phyloP scores from a whole-genome alignment of 1,140 invertebrate genomes.

The Battus philenor region DNA sequence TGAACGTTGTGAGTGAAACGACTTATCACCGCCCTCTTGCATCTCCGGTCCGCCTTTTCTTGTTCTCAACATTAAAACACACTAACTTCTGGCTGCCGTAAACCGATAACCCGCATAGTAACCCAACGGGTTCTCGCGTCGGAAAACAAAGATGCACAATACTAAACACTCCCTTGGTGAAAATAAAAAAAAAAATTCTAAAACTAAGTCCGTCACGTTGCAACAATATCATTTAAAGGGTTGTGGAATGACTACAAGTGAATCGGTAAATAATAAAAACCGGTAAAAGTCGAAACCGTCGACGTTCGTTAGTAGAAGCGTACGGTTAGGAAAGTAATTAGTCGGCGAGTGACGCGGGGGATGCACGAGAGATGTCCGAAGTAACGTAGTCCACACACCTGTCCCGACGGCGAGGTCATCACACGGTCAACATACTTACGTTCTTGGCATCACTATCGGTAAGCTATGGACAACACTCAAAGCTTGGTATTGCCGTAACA shows the following conservation, averaged over 20 bases:
- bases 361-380: slow-evolving; percentile 48
- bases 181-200: slow-evolving; percentile 27
- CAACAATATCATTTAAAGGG: slow-evolving; percentile 55
- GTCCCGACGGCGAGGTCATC: slow-evolving; percentile 24
- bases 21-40: slow-evolving; percentile 58
- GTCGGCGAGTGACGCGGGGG: slow-evolving; percentile 50
- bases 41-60: slow-evolving; percentile 38
- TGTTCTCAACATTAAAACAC: slow-evolving; percentile 29
- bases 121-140: slow-evolving; percentile 32
- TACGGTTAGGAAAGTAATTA: slow-evolving; percentile 60
- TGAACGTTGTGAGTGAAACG: slow-evolving; percentile 58
- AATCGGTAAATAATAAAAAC: slow-evolving; percentile 35
- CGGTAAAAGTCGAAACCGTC: slow-evolving; percentile 41
- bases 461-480: slow-evolving; percentile 62
- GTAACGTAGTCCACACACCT: slow-evolving; percentile 42
- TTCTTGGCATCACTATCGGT: slow-evolving; percentile 17
- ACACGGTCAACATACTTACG: neutral
- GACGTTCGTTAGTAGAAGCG: slow-evolving; percentile 65
- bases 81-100: slow-evolving; percentile 28
- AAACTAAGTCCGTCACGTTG: slow-evolving; percentile 52
- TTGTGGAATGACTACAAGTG: slow-evolving; percentile 63
- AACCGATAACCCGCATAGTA: slow-evolving; percentile 21
- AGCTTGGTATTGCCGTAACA: slow-evolving; percentile 46
- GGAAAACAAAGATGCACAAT: slow-evolving; percentile 68
- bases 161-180: slow-evolving; percentile 65